Percentiles rank a stretch among this genome's conserved stretches.
These are phyloP conservation scores for Numida meleagris DNA, from an alignment of 2,113 vertebrate species.

Conservation along the genomic window DNA sequence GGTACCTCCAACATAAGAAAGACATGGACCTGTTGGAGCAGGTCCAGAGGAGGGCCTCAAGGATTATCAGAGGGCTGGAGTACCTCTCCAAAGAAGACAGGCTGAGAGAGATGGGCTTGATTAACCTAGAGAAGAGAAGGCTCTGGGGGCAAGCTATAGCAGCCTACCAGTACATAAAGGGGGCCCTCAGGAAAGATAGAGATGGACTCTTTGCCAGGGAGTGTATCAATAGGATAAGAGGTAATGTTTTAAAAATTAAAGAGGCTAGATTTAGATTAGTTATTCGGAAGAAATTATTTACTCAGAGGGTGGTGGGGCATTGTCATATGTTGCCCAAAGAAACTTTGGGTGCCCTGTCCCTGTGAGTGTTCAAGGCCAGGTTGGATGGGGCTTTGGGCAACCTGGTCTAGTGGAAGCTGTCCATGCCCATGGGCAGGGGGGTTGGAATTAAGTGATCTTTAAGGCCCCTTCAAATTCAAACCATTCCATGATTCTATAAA, in stretches of 20 bases:
- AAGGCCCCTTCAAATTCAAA: no score
- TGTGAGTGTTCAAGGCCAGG: not conserved
- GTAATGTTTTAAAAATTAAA: not conserved
- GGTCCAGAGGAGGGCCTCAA: not conserved
- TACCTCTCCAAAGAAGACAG: not conserved
- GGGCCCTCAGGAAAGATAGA: not conserved
- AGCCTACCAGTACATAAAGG: not conserved
- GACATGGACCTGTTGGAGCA: not conserved
- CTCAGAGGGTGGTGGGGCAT: not conserved
- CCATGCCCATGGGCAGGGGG: no score
- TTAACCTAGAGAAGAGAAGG: not conserved
- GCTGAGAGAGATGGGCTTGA: not conserved
- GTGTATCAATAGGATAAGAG: not conserved
- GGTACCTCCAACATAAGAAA: not conserved
- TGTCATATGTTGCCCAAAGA: not conserved
- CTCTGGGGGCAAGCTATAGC: not conserved
- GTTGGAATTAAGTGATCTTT: no score
- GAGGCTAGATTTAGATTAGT: not conserved
- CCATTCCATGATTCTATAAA: no score
- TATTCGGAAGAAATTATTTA: not conserved
- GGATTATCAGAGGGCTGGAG: not conserved
- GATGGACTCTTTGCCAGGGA: not conserved
- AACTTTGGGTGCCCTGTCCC: not conserved
- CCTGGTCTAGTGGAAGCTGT: not conserved
- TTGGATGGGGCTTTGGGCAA: not conserved